Base-by-base conservation (phyloP, 1,140 invertebrate species). In the Lineus longissimus region DNA sequence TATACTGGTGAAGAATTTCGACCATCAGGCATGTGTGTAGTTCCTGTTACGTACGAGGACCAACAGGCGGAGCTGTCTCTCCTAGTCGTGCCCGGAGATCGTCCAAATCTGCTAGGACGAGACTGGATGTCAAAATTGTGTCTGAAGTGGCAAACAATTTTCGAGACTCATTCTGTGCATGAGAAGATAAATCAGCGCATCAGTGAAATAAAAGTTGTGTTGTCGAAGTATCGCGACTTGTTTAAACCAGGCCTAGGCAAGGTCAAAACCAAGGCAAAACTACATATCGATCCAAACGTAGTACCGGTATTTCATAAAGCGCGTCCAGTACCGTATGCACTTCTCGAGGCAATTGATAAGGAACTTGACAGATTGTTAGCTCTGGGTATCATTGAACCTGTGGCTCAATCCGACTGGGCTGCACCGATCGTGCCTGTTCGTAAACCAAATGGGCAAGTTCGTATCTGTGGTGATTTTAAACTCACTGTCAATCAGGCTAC, bases 391-490 rank as follows among this genome's bases (percentile, higher is more conserved):
- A 66, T 75, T 11, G 62, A 69, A 57, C 55, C 64, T 19, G 70
- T 73, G 19, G 11, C 60, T 41, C 65, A 64, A 59, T 62, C 62
- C 13, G 66, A 74, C n/a, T 83, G 79, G 79, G 78, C 73, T 11
- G 72, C 78, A 33, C 81, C 80, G 0, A 70, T 78, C 22, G 80
- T 83, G 6, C 70, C 75, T 0, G 70, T 83, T n/a, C 55, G 74
- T 6, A 83, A 82, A 68, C 47, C 68, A 22, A 66, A 79, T 61
- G 72, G 72, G 45, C 62, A 31, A 19, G 70, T 83, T 15, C 63
- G 76, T 11, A 63, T 81, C 13, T 79, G 77, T 65, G 76, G 76
- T 1, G 76, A 81, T 66, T 82, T 71, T 64, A 79, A 78, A 59
- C 56, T 74, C 9, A 80, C 77, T 9, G 29, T 81, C 13, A 85